Conservation (phyloP, 2,888 invertebrate genomes). For the Phalangium opilio region DNA sequence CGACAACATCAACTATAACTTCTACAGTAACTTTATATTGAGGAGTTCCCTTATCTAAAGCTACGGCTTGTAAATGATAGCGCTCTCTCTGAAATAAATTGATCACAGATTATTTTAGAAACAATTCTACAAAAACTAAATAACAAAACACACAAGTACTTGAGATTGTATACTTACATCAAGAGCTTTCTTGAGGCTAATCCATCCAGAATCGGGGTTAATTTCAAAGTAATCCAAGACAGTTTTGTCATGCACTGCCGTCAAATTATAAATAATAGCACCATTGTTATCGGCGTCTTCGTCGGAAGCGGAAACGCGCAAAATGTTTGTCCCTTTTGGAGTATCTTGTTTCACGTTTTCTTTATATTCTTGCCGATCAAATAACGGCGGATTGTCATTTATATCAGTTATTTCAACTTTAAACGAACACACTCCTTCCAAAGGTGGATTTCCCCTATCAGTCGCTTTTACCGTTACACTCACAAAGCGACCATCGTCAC, state of each 20-base stretch:
- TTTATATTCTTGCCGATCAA: slow-evolving; percentile 92
- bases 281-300: slow-evolving; percentile 96
- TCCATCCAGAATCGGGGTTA: slow-evolving; percentile 93
- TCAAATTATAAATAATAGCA: slow-evolving; percentile 78
- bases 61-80: slow-evolving; percentile 95
- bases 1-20: slow-evolving; percentile 97
- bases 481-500: slow-evolving; percentile 89
- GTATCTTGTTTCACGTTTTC: slow-evolving; percentile 95
- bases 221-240: slow-evolving; percentile 92
- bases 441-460: slow-evolving; percentile 92
- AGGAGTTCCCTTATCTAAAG: slow-evolving; percentile 92
- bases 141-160: background rate
- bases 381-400: slow-evolving; percentile 89
- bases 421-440: slow-evolving; percentile 96
- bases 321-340: slow-evolving; percentile 82
- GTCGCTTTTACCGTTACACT: slow-evolving; percentile 94
- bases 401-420: slow-evolving; percentile 95
- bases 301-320: slow-evolving; percentile 87
- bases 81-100: slow-evolving; percentile 65
- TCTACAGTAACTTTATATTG: slow-evolving; percentile 90
- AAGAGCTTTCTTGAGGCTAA: slow-evolving; percentile 80
- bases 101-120: background rate
- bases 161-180: slow-evolving; percentile 61
- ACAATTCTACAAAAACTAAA: slow-evolving; percentile 3
- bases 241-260: slow-evolving; percentile 70